A percentile compares a stretch with the other conserved stretches of the same genome.
Evolutionary conservation across 2,113 vertebrate genomes (phyloP).

Genomic region (Osmerus eperlanus): DNA sequence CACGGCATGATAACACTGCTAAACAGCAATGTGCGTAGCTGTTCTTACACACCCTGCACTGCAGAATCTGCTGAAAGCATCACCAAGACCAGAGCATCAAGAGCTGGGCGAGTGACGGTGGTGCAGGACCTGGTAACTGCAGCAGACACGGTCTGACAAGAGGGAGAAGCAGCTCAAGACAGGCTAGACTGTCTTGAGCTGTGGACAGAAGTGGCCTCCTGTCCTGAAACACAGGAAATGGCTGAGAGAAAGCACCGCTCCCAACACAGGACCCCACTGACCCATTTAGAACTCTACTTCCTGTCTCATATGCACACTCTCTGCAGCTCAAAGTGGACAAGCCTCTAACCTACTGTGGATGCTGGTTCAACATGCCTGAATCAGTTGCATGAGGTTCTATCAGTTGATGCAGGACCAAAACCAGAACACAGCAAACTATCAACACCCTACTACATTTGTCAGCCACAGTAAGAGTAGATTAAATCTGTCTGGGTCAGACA

Average conservation of each 20-base stretch:
- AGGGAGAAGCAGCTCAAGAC: slow-evolving; percentile 4
- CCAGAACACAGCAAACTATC: no score
- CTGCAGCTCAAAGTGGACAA: background rate
- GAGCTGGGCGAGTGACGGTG: background rate
- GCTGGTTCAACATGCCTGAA: no score
- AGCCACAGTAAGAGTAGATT: no score
- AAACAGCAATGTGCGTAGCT: no score
- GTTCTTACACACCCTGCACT: background rate
- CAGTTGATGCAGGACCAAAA: no score
- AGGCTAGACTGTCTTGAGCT: no score
- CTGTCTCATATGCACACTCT: slow-evolving; percentile 39
- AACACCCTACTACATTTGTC: no score
- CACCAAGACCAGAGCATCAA: background rate
- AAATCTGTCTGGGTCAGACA: no score
- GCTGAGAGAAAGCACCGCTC: slow-evolving; percentile 22
- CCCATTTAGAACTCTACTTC: slow-evolving; percentile 51
- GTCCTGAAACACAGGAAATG: slow-evolving; percentile 27
- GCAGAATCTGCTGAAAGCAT: background rate
- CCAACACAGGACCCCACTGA: slow-evolving; percentile 45
- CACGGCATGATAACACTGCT: no score
- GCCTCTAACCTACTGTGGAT: background rate
- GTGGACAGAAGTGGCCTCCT: slow-evolving; percentile 11
- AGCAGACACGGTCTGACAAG: no score
- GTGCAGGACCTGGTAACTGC: no score
- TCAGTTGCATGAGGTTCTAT: no score